Conservation (phyloP, 2,888 invertebrate species). For the Acronicta aceris region DNA sequence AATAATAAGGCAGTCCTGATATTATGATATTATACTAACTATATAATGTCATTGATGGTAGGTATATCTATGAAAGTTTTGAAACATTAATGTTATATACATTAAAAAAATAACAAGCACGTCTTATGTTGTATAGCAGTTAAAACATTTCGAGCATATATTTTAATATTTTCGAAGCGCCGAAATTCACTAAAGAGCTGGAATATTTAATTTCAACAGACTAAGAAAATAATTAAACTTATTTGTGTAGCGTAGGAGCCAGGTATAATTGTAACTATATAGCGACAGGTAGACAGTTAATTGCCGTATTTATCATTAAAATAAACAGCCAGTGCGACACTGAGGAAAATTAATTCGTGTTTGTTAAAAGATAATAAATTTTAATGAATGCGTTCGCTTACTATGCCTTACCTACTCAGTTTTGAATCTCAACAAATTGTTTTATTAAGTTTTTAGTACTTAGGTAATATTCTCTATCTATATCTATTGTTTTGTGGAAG, state of each 20-base stretch:
- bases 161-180: too few species aligned
- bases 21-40: too few species aligned
- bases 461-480: conserved; percentile 6
- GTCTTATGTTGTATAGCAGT: too few species aligned
- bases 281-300: conserved; percentile 52
- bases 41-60: too few species aligned
- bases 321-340: conserved; percentile 65
- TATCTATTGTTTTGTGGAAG: background rate
- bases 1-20: too few species aligned
- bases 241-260: conserved; percentile 8
- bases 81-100: too few species aligned
- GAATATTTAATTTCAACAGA: too few species aligned
- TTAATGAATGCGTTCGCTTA: conserved; percentile 48
- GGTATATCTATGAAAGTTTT: too few species aligned
- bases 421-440: conserved; percentile 45
- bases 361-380: conserved; percentile 60
- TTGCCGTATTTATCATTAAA: conserved; percentile 71
- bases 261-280: conserved; percentile 26
- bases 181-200: too few species aligned
- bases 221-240: conserved; percentile 20
- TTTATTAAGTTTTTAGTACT: background rate
- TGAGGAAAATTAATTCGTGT: conserved; percentile 67
- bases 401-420: conserved; percentile 21
- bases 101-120: too few species aligned
- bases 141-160: too few species aligned